Percentiles rank a stretch among this genome's conserved stretches.
phyloP scores from a whole-genome alignment of 2,888 invertebrate species.

The Bembecia ichneumoniformis region DNA sequence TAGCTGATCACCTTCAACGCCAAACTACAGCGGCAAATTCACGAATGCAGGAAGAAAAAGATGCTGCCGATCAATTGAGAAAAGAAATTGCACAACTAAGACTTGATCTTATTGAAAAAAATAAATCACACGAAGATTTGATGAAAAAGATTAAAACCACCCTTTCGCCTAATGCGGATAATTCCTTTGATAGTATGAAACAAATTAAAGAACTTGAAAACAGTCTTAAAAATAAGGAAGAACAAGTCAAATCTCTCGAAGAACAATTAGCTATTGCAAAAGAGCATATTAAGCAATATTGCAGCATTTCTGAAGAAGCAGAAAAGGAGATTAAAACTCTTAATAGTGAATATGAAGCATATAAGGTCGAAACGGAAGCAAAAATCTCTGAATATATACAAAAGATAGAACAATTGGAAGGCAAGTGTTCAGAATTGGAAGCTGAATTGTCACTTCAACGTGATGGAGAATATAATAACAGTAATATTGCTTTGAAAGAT shows the following conservation, averaged over 20 bases:
- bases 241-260: slow-evolving; percentile 77
- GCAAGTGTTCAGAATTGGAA: slow-evolving; percentile 77
- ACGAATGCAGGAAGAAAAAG: slow-evolving; percentile 81
- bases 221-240: slow-evolving; percentile 73
- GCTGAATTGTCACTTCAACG: slow-evolving; percentile 79
- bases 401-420: slow-evolving; percentile 67
- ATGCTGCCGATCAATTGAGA: slow-evolving; percentile 74
- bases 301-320: slow-evolving; percentile 84
- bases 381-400: slow-evolving; percentile 65
- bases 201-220: slow-evolving; percentile 80
- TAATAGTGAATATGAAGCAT: slow-evolving; percentile 70
- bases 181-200: slow-evolving; percentile 74
- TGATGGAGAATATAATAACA: slow-evolving; percentile 72
- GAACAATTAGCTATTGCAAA: slow-evolving; percentile 81
- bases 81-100: slow-evolving; percentile 74
- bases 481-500: slow-evolving; percentile 61
- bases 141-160: slow-evolving; percentile 78
- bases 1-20: slow-evolving; percentile 78
- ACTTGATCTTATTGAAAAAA: slow-evolving; percentile 73
- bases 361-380: slow-evolving; percentile 72
- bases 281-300: slow-evolving; percentile 87
- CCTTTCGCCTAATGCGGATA: slow-evolving; percentile 71
- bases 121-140: slow-evolving; percentile 78
- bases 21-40: slow-evolving; percentile 78
- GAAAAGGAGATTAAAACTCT: slow-evolving; percentile 82